Evolutionary conservation across 2,888 invertebrate species (phyloP).

Genomic region (Aromia moschata): DNA sequence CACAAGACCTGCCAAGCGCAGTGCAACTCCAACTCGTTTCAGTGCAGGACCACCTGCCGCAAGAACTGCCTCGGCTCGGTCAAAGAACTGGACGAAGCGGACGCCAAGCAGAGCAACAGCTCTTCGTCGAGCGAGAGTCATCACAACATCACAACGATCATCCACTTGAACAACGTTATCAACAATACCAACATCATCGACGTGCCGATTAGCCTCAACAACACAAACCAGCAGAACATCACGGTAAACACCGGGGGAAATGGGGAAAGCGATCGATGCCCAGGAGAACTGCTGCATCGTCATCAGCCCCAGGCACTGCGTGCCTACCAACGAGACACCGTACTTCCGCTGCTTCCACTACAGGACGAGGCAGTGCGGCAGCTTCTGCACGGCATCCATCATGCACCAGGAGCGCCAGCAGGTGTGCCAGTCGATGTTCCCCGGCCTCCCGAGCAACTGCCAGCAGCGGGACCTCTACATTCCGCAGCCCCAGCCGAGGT

Average conservation of each 20-base stretch:
- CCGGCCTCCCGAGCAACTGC: slow-evolving; percentile 47
- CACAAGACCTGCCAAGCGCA: slow-evolving; percentile 58
- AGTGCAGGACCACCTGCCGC: slow-evolving; percentile 55
- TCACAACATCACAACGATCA: slow-evolving; percentile 61
- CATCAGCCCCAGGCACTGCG: slow-evolving; percentile 59
- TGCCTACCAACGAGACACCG: slow-evolving; percentile 47
- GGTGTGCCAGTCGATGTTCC: slow-evolving; percentile 41
- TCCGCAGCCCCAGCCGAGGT: slow-evolving; percentile 59
- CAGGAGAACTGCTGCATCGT: slow-evolving; percentile 55
- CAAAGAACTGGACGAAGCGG: slow-evolving; percentile 18
- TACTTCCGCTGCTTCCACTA: slow-evolving; percentile 58
- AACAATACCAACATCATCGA: slow-evolving; percentile 62
- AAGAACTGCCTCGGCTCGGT: slow-evolving; percentile 48
- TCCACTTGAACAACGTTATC: slow-evolving; percentile 60
- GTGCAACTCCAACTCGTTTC: slow-evolving; percentile 53
- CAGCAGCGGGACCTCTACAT: slow-evolving; percentile 55
- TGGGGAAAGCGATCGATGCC: neutral
- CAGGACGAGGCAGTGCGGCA: slow-evolving; percentile 56
- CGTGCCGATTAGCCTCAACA: slow-evolving; percentile 59
- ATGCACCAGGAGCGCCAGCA: slow-evolving; percentile 57
- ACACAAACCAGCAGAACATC: slow-evolving; percentile 60
- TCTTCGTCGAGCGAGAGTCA: slow-evolving; percentile 31
- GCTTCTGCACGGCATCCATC: slow-evolving; percentile 54
- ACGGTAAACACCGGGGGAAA: slow-evolving; percentile 42
- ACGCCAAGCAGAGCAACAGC: slow-evolving; percentile 8